A percentile compares a stretch with the other conserved stretches of the same genome.
Evolutionary conservation across 2,113 vertebrate genomes (phyloP).

Genomic region (Cebidichthys violaceus): DNA sequence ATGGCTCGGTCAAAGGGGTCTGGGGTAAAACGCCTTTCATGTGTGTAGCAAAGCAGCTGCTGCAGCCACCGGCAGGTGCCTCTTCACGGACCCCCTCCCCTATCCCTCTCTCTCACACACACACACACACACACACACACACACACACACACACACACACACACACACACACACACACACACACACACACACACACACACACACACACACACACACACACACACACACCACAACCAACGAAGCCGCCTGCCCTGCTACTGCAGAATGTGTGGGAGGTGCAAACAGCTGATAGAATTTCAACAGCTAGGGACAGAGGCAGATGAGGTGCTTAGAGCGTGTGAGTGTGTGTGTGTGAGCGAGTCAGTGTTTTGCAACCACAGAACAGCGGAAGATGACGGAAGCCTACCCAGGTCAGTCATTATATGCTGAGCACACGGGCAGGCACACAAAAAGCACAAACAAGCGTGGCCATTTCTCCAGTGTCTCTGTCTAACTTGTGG

Average conservation of each 20-base stretch:
- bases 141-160: constrained; percentile 42
- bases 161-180: constrained; percentile 42
- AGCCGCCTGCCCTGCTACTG: constrained; percentile 72
- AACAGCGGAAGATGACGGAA: constrained; percentile 75
- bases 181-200: constrained; percentile 51
- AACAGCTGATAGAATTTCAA: constrained; percentile 83
- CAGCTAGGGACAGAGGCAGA: constrained; percentile 76
- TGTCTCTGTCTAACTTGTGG: neutral
- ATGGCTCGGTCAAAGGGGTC: constrained; percentile 39
- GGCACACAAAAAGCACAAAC: constrained; percentile 49
- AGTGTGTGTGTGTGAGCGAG: neutral
- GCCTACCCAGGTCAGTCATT: constrained; percentile 76
- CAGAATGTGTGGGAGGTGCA: constrained; percentile 77
- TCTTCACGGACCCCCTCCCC: constrained; percentile 68
- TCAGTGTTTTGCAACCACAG: constrained; percentile 72
- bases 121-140: constrained; percentile 48
- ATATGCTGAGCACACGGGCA: constrained; percentile 72
- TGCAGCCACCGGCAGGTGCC: constrained; percentile 73
- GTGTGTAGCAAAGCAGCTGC: constrained; percentile 76
- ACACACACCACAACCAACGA: constrained; percentile 56
- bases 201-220: constrained; percentile 44
- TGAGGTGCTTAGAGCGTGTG: constrained; percentile 48
- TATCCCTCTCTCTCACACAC: constrained; percentile 39
- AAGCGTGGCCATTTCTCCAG: constrained; percentile 25
- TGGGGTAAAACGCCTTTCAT: constrained; percentile 65